phyloP scores from a whole-genome alignment of 2,797 vertebrate species.

The Vespertilio murinus region DNA sequence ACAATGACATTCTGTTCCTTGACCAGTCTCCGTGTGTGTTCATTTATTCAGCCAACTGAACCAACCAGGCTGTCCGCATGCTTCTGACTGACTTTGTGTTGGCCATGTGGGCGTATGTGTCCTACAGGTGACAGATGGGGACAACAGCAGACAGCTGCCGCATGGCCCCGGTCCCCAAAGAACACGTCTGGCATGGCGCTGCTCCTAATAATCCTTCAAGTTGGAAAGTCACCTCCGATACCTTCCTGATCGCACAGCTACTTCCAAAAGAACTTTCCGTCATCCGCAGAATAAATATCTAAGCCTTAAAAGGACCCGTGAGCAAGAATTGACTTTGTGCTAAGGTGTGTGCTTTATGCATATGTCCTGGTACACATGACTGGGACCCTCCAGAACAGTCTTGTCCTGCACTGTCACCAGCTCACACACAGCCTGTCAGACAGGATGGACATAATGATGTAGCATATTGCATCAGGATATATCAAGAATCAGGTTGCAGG shows the following conservation, averaged over 20 bases:
- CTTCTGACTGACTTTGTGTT: neutral
- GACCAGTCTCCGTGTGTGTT: neutral
- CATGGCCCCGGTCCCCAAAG: neutral
- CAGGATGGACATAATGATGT: neutral
- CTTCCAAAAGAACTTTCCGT: neutral
- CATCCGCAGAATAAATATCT: neutral
- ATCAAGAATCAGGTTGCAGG: neutral
- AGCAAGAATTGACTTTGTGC: neutral
- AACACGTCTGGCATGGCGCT: neutral
- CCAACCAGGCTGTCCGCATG: neutral
- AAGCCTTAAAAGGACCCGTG: neutral
- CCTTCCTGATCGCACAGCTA: neutral
- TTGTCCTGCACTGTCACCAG: neutral
- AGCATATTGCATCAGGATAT: neutral
- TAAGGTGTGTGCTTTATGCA: neutral
- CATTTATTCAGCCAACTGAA: neutral
- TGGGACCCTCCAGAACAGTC: neutral
- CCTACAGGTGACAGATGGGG: constrained; percentile 52
- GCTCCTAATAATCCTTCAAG: constrained; percentile 7
- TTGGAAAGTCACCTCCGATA: neutral
- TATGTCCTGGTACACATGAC: rapidly evolving
- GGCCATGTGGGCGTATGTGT: neutral
- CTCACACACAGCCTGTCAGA: neutral
- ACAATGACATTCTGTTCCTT: neutral
- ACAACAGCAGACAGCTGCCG: neutral